Evolutionary conservation across 2,888 invertebrate species (phyloP), one percentile per base, ranked within the genome.

Genomic region (Mylabris sibirica): DNA sequence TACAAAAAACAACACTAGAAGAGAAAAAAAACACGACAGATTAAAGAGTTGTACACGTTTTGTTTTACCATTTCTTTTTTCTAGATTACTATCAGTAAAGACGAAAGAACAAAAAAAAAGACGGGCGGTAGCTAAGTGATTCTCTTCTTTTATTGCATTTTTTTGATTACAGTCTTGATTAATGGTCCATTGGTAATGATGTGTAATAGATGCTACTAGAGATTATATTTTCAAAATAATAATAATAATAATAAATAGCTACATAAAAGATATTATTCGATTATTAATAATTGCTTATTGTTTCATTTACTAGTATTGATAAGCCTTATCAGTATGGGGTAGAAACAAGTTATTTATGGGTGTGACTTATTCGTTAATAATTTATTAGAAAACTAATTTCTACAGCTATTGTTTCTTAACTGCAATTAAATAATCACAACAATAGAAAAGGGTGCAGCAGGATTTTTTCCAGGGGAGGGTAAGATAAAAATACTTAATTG

Each of bases 81-180:
- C 30, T 57, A 62, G 72, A 73, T 70, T 66, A 66, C 49, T 68
- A 72, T 72, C 70, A 68, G 70, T 62, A 57, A 59, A 67, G n/a
- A 30, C 30, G 8, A 30, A 30, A 30, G 8, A 30, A 30, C 8
- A 30, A 30, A 30, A 30, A 30, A 8, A 30, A 30, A 30, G 30
- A 65, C 60, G 66, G 74, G 74, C 74, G 74, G 75, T 77, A 77
- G 74, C 74, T 74, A 77, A 77, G 75, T 75, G 74, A 72, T 75
- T 76, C 74, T 75, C 67, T 77, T 70, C 73, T 69, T 30, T 30
- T 30, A 30, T 30, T 73, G 68, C 70, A 57, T 57, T 26, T 57
- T 26, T 74, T 73, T 68, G 70, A 72, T 73, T 72, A 67, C 66
- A 59, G n/a, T 57, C 68, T 69, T 78, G 78, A 78, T 78, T 77